Evolutionary conservation across 2,888 invertebrate genomes (phyloP).

Genomic region (Agonopterix heracliana): DNA sequence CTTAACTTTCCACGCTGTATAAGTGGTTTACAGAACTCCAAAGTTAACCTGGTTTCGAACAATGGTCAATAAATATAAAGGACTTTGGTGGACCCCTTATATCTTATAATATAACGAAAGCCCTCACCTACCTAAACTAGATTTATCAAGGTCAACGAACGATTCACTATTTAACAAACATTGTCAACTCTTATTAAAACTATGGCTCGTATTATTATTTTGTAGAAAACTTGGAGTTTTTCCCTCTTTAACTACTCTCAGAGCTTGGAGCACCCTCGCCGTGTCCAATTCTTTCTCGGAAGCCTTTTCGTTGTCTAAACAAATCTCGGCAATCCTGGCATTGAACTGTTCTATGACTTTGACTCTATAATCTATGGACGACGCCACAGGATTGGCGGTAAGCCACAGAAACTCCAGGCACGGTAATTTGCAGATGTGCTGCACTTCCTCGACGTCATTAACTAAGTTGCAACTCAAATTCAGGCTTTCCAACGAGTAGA

Average conservation of each 20-base stretch:
- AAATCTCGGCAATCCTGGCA: constrained; percentile 87
- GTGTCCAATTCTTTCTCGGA: constrained; percentile 94
- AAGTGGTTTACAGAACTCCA: no score
- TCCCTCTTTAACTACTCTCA: constrained; percentile 85
- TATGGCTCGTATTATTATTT: constrained; percentile 65
- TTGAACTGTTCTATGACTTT: constrained; percentile 93
- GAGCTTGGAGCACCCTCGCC: constrained; percentile 91
- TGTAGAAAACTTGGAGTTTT: constrained; percentile 76
- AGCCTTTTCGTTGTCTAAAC: constrained; percentile 91
- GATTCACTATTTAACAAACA: constrained; percentile 4
- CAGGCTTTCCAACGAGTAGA: constrained; percentile 90
- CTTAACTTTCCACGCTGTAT: no score
- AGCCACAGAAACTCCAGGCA: constrained; percentile 91
- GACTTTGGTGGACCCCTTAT: no score
- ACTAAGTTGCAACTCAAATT: constrained; percentile 93
- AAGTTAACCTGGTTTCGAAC: no score
- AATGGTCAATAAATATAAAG: no score
- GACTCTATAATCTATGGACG: constrained; percentile 91
- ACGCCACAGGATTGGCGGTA: constrained; percentile 92
- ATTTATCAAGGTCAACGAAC: no score
- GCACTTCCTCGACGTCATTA: constrained; percentile 86
- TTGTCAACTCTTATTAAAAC: constrained; percentile 64
- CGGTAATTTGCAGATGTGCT: constrained; percentile 86
- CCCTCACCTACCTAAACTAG: no score
- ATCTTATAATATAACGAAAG: no score